A percentile compares a stretch with the other conserved stretches of the same genome.
Conservation (phyloP, 2,113 vertebrate species). For the Ceyx margarethae region DNA sequence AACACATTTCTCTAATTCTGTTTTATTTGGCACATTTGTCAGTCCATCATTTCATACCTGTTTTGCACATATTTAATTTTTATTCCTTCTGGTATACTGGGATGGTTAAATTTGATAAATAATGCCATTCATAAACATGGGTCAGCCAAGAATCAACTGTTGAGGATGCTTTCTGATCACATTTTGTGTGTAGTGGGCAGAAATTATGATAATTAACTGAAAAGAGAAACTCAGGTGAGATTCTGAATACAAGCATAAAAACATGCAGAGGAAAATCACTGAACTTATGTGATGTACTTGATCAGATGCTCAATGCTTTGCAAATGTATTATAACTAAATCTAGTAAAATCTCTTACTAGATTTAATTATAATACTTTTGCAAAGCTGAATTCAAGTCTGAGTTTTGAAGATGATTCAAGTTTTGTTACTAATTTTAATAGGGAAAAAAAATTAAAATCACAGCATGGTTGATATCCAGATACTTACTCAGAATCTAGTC, state of each 20-base stretch:
- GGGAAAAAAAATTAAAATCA: neutral
- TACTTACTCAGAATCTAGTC: neutral
- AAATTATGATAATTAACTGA: neutral
- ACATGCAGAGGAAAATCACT: neutral
- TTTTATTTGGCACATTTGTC: neutral
- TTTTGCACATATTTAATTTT: neutral
- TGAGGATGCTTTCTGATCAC: neutral
- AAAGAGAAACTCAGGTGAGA: neutral
- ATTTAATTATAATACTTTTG: too few species aligned
- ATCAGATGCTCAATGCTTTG: neutral
- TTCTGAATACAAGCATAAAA: neutral
- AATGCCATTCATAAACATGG: neutral
- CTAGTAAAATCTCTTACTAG: neutral
- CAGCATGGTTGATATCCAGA: neutral
- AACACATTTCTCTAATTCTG: neutral
- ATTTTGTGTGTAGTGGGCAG: neutral
- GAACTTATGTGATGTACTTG: neutral
- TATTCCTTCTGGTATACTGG: neutral
- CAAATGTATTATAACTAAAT: neutral
- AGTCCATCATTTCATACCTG: neutral
- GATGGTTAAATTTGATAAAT: neutral
- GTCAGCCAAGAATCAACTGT: neutral
- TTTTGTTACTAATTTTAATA: neutral
- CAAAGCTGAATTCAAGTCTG: neutral
- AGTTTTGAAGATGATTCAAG: neutral